Evolutionary conservation across 2,797 vertebrate genomes (phyloP).

Genomic region (Spinus olivaceus): DNA sequence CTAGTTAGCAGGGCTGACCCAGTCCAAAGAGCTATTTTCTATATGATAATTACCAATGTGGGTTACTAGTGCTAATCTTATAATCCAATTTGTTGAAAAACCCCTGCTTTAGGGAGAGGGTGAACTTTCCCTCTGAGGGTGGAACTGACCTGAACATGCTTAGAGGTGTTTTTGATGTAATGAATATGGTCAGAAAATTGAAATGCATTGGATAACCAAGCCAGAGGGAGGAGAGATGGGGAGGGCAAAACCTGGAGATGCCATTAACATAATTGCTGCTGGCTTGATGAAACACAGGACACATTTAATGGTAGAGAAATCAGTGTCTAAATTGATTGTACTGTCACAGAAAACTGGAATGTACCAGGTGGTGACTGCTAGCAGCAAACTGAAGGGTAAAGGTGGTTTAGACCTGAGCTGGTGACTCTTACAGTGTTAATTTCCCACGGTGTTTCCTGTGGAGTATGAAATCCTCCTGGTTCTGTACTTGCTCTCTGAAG

Average conservation of each 20-base stretch:
- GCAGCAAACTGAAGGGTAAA: not conserved
- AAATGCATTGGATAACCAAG: not conserved
- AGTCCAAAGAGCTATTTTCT: not conserved
- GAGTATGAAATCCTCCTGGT: not conserved
- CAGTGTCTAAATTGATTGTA: not conserved
- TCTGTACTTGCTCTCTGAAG: constrained; percentile 5
- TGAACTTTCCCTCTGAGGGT: not conserved
- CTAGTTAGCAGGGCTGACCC: not conserved
- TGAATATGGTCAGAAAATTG: not conserved
- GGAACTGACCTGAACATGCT: not conserved
- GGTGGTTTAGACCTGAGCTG: not conserved
- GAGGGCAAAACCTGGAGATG: not conserved
- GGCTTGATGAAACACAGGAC: not conserved
- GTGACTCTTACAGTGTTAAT: not conserved
- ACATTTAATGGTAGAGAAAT: not conserved
- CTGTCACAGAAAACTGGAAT: not conserved
- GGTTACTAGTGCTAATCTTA: not conserved
- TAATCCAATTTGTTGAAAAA: constrained; percentile 21
- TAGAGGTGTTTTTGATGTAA: not conserved
- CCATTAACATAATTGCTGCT: not conserved
- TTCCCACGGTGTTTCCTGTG: not conserved
- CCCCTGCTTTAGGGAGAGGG: not conserved
- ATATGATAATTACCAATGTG: not conserved
- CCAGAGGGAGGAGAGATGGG: not conserved
- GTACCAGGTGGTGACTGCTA: not conserved